Conservation (phyloP, 1,140 invertebrate genomes). For the Pachypeltis micranthus region DNA sequence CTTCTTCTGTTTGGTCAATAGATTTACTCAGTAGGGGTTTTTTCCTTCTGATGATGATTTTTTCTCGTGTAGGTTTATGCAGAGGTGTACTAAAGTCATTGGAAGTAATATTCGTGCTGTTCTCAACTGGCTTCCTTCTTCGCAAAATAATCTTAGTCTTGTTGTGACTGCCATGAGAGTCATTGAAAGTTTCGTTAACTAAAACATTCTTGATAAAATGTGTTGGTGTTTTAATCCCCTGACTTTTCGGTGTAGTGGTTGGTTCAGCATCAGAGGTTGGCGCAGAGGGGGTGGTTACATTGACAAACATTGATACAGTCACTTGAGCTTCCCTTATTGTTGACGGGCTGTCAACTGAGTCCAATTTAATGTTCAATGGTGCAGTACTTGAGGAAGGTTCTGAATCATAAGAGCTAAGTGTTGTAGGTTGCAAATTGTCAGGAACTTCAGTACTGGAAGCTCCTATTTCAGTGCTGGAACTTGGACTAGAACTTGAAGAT, state of each 20-base stretch:
- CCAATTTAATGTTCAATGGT: too few species aligned
- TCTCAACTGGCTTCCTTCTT: slow-evolving; percentile 2
- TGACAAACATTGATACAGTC: too few species aligned
- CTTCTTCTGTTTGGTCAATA: neutral
- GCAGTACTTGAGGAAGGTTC: too few species aligned
- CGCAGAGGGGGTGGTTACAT: neutral
- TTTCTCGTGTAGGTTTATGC: neutral
- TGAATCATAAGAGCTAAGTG: too few species aligned
- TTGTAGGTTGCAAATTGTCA: too few species aligned
- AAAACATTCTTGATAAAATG: neutral
- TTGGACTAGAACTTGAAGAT: neutral
- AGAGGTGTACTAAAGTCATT: too few species aligned
- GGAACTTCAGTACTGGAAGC: neutral
- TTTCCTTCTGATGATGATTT: neutral
- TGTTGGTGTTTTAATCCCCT: too few species aligned
- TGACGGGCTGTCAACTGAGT: too few species aligned
- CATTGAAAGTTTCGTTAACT: neutral
- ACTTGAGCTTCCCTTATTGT: too few species aligned
- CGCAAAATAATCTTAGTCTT: slow-evolving; percentile 7
- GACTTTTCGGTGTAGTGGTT: too few species aligned
- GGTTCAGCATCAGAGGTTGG: neutral
- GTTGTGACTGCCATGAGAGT: neutral
- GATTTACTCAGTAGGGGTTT: neutral
- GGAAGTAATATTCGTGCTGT: neutral
- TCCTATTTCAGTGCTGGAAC: neutral